Percentiles rank a stretch among this genome's conserved stretches.
Evolutionary conservation across 2,797 vertebrate genomes (phyloP).

Genomic region (Syngnathus rostellatus): DNA sequence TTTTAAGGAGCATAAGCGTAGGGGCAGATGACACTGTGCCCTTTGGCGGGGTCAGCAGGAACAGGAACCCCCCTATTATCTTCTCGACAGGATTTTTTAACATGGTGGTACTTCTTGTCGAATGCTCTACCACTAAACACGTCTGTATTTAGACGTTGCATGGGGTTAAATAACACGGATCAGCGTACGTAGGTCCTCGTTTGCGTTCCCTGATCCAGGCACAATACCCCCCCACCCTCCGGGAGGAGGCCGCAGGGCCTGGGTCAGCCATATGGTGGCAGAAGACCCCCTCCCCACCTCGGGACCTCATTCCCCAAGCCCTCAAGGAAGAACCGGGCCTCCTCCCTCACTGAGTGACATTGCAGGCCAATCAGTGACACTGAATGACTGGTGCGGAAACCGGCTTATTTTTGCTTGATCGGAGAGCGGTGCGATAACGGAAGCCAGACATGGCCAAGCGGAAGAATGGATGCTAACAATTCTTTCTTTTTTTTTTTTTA

Average conservation of each 20-base stretch:
- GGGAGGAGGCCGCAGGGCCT: constrained; percentile 76
- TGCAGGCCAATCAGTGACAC: constrained; percentile 67
- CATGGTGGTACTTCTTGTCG: constrained; percentile 13
- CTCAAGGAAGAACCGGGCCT: not conserved
- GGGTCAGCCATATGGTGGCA: constrained; percentile 91
- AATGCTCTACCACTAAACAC: constrained; percentile 58
- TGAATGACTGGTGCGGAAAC: constrained; percentile 65
- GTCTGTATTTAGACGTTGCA: constrained; percentile 79
- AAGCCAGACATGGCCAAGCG: not conserved
- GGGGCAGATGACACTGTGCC: not conserved
- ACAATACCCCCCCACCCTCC: constrained; percentile 54
- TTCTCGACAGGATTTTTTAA: too few relatives aligned
- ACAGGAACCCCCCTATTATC: not conserved
- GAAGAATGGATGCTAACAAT: not conserved
- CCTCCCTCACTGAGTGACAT: not conserved
- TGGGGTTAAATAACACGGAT: constrained; percentile 51
- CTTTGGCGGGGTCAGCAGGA: not conserved
- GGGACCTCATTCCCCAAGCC: not conserved
- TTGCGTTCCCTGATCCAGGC: constrained; percentile 76
- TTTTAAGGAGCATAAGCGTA: too few relatives aligned
- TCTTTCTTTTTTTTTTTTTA: not conserved
- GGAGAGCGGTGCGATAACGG: not conserved
- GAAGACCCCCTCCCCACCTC: constrained; percentile 56
- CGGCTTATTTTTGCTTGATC: not conserved
- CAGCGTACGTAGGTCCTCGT: constrained; percentile 11